Evolutionary conservation across 2,888 invertebrate species (phyloP).

Genomic region (Folsomia manolachei): DNA sequence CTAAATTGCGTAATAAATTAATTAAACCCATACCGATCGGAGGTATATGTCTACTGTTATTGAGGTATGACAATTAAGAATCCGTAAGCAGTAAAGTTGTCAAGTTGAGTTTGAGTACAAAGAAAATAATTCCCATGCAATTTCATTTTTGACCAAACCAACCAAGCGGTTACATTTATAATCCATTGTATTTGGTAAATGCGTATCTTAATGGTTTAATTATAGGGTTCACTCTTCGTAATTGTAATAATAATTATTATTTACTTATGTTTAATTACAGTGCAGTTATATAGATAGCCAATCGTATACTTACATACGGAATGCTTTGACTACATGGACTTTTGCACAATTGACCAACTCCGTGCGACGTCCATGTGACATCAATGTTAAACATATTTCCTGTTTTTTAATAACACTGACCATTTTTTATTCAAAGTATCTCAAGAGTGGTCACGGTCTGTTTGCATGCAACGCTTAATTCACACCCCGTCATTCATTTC

Average conservation of each 20-base stretch:
- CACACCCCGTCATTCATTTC: too few species aligned
- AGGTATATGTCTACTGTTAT: too few species aligned
- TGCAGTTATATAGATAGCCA: too few species aligned
- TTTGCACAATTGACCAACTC: too few species aligned
- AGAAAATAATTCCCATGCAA: constrained; percentile 18
- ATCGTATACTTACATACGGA: too few species aligned
- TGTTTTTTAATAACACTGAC: not conserved
- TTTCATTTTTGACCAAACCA: constrained; percentile 15
- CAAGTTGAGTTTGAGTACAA: too few species aligned
- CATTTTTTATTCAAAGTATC: not conserved
- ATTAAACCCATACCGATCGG: not conserved
- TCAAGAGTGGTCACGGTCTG: not conserved
- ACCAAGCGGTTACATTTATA: constrained; percentile 26
- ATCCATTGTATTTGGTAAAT: too few species aligned
- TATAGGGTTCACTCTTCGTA: not conserved
- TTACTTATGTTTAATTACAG: constrained; percentile 22
- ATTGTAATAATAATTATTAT: constrained; percentile 15
- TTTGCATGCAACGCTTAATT: too few species aligned
- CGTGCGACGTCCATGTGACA: not conserved
- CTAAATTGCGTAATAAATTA: not conserved
- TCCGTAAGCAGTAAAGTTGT: too few species aligned
- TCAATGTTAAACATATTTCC: not conserved
- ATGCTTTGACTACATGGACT: not conserved
- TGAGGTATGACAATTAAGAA: too few species aligned
- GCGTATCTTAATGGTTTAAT: constrained; percentile 13